Percentiles rank a stretch among this genome's conserved stretches.
These are phyloP conservation scores for Coelopa pilipes DNA, from an alignment of 2,888 invertebrate species.

Conservation along the genomic window DNA sequence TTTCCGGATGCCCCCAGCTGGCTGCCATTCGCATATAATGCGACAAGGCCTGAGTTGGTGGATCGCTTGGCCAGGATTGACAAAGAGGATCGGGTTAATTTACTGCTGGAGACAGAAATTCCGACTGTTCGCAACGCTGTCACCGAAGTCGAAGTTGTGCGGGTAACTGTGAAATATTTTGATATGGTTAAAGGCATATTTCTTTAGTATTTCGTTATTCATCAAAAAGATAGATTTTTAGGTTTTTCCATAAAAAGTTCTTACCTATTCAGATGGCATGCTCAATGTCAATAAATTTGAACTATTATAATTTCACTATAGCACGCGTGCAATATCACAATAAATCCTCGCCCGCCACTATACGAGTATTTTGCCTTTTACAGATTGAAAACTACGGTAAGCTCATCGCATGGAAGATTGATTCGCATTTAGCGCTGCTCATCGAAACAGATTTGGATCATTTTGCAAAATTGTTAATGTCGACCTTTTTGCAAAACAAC, in stretches of 20 bases:
- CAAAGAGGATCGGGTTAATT: slow-evolving; percentile 52
- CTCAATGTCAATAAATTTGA: neutral
- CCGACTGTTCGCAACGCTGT: slow-evolving; percentile 47
- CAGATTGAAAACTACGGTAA: slow-evolving; percentile 84
- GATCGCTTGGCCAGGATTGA: slow-evolving; percentile 41
- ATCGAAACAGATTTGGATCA: slow-evolving; percentile 81
- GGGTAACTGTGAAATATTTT: slow-evolving; percentile 49
- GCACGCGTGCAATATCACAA: neutral
- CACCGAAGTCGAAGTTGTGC: slow-evolving; percentile 46
- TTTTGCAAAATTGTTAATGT: slow-evolving; percentile 75
- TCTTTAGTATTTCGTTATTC: too few species aligned
- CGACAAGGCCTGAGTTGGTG: slow-evolving; percentile 44
- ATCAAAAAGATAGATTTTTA: too few species aligned
- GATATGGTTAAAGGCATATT: neutral
- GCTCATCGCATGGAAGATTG: slow-evolving; percentile 82
- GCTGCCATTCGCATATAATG: slow-evolving; percentile 61
- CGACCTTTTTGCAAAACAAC: slow-evolving; percentile 77
- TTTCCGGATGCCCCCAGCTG: slow-evolving; percentile 67
- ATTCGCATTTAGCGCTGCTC: slow-evolving; percentile 79
- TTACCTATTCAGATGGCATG: neutral
- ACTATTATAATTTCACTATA: neutral
- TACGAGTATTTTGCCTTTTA: slow-evolving; percentile 46
- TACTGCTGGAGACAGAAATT: slow-evolving; percentile 63
- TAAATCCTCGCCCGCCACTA: too few species aligned
- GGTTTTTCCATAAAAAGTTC: too few species aligned